Evolutionary conservation across 2,797 vertebrate genomes (phyloP).

Genomic region (Aeoliscus strigatus): DNA sequence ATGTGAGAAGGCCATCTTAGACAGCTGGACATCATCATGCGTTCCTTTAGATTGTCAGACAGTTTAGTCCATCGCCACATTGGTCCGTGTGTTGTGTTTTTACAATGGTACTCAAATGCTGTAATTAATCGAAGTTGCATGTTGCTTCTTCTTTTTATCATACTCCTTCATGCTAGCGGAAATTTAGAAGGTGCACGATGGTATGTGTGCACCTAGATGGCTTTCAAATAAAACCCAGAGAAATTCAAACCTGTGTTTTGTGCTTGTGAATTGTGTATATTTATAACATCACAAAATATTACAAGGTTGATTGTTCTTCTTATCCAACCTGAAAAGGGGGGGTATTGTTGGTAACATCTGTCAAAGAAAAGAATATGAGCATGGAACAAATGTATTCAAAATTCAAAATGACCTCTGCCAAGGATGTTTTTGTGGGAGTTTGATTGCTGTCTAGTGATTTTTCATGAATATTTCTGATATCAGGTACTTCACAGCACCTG

Average conservation of each 20-base stretch:
- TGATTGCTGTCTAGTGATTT: too few relatives aligned
- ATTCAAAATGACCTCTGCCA: too few relatives aligned
- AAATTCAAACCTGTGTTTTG: slow-evolving; percentile 25
- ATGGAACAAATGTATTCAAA: too few relatives aligned
- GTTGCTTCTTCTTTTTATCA: slow-evolving; percentile 28
- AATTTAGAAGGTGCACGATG: slow-evolving; percentile 15
- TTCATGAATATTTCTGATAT: too few relatives aligned
- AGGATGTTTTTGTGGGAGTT: too few relatives aligned
- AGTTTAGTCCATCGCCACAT: slow-evolving; percentile 9
- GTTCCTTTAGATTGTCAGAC: slow-evolving; percentile 5
- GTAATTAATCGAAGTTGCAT: slow-evolving; percentile 33
- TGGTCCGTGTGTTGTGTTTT: slow-evolving; percentile 22
- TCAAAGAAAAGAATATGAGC: too few relatives aligned
- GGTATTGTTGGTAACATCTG: too few relatives aligned
- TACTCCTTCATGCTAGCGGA: slow-evolving; percentile 31
- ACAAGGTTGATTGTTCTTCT: not conserved
- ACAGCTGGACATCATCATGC: not conserved
- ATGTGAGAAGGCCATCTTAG: too few relatives aligned
- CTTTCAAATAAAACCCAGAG: slow-evolving; percentile 59
- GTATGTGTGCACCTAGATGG: slow-evolving; percentile 20
- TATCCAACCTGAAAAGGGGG: not conserved
- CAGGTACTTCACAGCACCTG: too few relatives aligned
- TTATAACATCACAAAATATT: not conserved
- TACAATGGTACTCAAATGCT: slow-evolving; percentile 12
- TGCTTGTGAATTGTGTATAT: too few relatives aligned